Conservation (phyloP, 2,113 vertebrate species). For the Mixornis gularis region DNA sequence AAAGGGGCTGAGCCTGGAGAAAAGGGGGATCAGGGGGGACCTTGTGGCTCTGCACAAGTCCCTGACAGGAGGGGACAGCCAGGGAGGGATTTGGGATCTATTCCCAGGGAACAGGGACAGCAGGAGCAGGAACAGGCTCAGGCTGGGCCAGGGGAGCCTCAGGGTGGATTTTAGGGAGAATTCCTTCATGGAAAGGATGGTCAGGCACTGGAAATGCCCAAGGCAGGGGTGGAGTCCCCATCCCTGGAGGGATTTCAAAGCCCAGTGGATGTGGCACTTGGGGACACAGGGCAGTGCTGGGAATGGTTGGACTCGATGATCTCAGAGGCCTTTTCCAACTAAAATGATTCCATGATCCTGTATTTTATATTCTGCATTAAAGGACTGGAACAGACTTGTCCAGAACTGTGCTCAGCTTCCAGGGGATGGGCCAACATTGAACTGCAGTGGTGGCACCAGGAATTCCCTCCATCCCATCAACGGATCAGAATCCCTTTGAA, state of each 20-base stretch:
- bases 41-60: not conserved
- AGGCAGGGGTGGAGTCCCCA: accelerated
- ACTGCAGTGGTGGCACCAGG: not conserved
- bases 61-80: not conserved
- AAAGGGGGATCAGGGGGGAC: not conserved
- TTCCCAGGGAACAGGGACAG: not conserved
- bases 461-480: not conserved
- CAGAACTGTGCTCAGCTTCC: not conserved
- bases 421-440: not conserved
- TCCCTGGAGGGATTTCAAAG: not conserved
- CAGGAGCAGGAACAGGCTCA: not conserved
- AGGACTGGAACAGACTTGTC: not conserved
- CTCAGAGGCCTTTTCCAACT: not conserved
- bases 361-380: not conserved
- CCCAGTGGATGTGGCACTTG: not conserved
- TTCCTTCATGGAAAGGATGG: no score
- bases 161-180: accelerated
- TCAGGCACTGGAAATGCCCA: not conserved
- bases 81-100: not conserved
- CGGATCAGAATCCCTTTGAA: not conserved
- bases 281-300: not conserved
- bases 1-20: not conserved
- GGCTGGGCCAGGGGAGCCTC: not conserved
- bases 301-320: accelerated
- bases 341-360: not conserved